Evolutionary conservation across 2,113 vertebrate species (phyloP).

Genomic region (Tachuris rubrigastra): DNA sequence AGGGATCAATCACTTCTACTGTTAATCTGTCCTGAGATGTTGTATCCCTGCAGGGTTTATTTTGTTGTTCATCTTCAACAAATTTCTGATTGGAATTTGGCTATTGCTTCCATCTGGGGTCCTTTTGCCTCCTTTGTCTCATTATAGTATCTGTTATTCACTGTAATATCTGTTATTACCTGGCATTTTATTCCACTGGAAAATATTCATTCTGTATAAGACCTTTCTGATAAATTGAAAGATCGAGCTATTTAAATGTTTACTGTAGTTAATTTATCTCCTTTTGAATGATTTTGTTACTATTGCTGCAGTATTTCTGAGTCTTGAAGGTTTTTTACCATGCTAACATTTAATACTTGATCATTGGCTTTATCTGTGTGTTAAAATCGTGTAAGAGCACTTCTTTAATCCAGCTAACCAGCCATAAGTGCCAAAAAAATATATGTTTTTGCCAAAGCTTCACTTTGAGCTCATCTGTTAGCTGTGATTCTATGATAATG

Average conservation of each 20-base stretch:
- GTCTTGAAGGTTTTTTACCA: background rate
- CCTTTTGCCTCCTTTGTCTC: background rate
- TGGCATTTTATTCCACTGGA: background rate
- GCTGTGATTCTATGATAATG: background rate
- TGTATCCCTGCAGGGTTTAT: background rate
- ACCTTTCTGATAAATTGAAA: background rate
- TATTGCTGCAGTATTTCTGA: background rate
- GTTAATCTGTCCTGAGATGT: background rate
- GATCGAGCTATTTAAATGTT: background rate
- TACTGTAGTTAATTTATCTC: background rate
- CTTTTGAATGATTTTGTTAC: background rate
- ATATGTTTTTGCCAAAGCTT: background rate
- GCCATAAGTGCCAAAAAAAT: background rate
- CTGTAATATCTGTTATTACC: background rate
- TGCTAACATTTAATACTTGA: background rate
- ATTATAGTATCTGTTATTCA: background rate
- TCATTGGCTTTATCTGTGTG: background rate
- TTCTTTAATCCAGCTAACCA: background rate
- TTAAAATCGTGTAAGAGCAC: background rate
- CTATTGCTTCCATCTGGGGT: background rate
- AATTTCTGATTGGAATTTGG: background rate
- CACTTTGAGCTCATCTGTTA: background rate
- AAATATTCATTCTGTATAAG: background rate
- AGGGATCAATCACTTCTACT: background rate
- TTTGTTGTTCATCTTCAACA: background rate